Evolutionary conservation across 2,797 vertebrate genomes (phyloP), one percentile per base, ranked within the genome.

Genomic region (Prionace glauca): DNA sequence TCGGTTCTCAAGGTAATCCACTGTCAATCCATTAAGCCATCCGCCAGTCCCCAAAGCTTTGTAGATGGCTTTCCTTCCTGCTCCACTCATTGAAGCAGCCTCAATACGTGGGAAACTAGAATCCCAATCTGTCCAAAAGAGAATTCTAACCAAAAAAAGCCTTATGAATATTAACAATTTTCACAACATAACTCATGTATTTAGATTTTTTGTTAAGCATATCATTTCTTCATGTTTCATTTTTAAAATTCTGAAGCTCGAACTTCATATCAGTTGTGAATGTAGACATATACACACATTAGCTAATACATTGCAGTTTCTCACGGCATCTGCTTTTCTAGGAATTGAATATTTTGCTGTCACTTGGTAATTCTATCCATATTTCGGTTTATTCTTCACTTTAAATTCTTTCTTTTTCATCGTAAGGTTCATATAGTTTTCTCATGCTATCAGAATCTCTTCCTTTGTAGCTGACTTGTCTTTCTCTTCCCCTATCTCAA

Each of bases 121-220:
- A 97, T 99, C 99, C 99, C 99, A 99, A 97, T 99, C 99, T 0
- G 99, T 99, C 99, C 99, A 99, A 97, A 99, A 99, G 69, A 99
- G 98, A 97, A 99, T 99, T 96, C 99, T 99, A 96, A 95, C 96
- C 96, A 95, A 77, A 96, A 32, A 56, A 95, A 72, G n/a, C 12
- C 11, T 72, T 50, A 71, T 26, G 36, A 94, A 45, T 74, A 32
- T 56, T 77, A 60, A 56, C 16, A 77, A 60, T 60, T 45, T 92
- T 41, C n/a, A 69, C 32, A 92, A 92, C 60, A 67, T 22, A 67
- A 24, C 20, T n/a, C 11, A 41, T 41, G 65, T 0, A 10, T 36
- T 69, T 69, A 65, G 32, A 41, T 69, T 69, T 92, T 69, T 11
- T 91, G 29, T 67, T 22, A 92, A 16, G 3, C 18, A 65, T 91